phyloP scores from a whole-genome alignment of 30 jellyfish, hydroid and myxozoan genomes.

The Aurelia sp. region DNA sequence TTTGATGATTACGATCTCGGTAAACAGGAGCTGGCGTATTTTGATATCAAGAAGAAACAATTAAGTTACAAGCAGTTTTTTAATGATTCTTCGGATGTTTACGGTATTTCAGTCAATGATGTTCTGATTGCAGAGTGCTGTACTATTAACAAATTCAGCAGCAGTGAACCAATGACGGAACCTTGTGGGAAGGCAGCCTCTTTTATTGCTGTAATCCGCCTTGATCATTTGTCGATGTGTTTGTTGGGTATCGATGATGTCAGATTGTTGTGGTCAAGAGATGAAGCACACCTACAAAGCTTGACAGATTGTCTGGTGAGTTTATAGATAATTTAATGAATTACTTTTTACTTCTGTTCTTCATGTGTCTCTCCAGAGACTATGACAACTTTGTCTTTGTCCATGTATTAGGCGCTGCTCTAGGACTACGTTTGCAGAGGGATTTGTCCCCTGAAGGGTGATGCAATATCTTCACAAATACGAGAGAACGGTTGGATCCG shows the following conservation, averaged over 20 bases:
- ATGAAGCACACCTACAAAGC: neutral
- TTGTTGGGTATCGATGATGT: conserved; percentile 40
- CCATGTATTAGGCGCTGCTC: no score
- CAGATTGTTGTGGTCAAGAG: conserved; percentile 46
- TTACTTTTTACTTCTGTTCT: no score
- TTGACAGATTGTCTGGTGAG: conserved; percentile 53
- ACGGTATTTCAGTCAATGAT: conserved; percentile 12
- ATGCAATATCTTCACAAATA: no score
- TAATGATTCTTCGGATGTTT: neutral
- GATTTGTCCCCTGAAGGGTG: no score
- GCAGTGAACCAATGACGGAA: no score
- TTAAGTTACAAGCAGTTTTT: neutral
- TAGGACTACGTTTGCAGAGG: no score
- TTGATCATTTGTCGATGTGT: conserved; percentile 45
- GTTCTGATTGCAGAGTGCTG: conserved; percentile 40
- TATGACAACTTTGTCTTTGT: neutral
- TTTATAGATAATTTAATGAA: neutral
- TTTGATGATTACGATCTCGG: conserved; percentile 23
- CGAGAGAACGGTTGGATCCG: no score
- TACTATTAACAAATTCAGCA: neutral
- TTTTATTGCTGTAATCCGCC: conserved; percentile 15
- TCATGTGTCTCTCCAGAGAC: neutral
- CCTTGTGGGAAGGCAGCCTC: neutral
- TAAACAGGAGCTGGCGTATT: conserved; percentile 32
- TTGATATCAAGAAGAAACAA: neutral